Percentiles rank a stretch among this genome's conserved stretches.
Conservation (phyloP, 2,113 vertebrate genomes). For the Canis aureus region DNA sequence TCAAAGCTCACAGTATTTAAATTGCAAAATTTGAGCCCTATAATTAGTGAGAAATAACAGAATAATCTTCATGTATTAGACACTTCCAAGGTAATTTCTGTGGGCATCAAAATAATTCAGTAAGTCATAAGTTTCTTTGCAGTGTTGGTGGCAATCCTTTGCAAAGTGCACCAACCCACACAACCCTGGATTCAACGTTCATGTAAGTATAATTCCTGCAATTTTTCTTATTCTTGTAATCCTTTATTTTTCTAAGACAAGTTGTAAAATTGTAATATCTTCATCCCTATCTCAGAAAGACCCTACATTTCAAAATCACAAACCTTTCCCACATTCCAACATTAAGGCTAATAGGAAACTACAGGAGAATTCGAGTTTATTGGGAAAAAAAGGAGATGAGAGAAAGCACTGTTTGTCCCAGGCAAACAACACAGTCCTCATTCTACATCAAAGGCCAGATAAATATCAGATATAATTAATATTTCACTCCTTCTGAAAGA, state of each 20-base stretch:
- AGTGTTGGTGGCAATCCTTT: neutral
- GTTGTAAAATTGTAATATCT: neutral
- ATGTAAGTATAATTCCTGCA: neutral
- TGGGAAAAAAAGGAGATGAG: neutral
- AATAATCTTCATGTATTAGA: neutral
- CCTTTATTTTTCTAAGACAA: neutral
- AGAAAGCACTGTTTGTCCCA: neutral
- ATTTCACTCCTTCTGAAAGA: neutral
- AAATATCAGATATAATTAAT: neutral
- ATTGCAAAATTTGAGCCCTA: neutral
- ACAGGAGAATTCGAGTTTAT: neutral
- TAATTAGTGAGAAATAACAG: neutral
- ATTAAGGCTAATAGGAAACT: neutral
- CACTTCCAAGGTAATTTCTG: neutral
- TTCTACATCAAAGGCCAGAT: neutral
- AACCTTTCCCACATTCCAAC: neutral
- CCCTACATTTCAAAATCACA: constrained; percentile 23
- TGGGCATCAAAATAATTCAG: neutral
- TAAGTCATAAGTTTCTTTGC: neutral
- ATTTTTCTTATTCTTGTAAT: neutral
- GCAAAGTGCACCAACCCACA: neutral
- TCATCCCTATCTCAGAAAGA: neutral
- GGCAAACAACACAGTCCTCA: neutral
- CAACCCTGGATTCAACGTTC: neutral
- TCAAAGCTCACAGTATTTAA: neutral